phyloP scores from a whole-genome alignment of 1,140 invertebrate genomes.

The Batillaria attramentaria region DNA sequence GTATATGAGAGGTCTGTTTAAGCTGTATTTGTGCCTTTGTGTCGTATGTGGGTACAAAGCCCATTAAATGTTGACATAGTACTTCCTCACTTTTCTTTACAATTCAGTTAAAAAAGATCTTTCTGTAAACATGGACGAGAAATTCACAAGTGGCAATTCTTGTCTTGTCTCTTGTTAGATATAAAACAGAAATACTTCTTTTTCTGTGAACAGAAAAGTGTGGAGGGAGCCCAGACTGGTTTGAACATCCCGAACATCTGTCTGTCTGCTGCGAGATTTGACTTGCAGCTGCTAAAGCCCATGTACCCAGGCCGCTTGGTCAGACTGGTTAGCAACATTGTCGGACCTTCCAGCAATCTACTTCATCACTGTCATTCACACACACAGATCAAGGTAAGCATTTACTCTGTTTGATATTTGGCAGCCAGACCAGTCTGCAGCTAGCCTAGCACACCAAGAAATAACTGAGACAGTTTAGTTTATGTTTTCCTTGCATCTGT shows the following conservation, averaged over 20 bases:
- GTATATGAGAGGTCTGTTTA: too few relatives aligned
- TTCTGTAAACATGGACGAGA: too few relatives aligned
- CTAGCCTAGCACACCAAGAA: too few relatives aligned
- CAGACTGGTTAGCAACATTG: conserved; percentile 64
- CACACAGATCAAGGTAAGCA: conserved; percentile 68
- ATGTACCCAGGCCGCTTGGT: conserved; percentile 76
- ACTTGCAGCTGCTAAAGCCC: conserved; percentile 57
- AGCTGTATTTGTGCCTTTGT: too few relatives aligned
- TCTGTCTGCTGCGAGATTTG: conserved; percentile 16
- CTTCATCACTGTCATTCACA: conserved; percentile 72
- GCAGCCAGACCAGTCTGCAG: too few relatives aligned
- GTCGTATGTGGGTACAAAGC: too few relatives aligned
- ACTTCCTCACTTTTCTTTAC: too few relatives aligned
- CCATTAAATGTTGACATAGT: too few relatives aligned
- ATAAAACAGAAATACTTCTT: not conserved
- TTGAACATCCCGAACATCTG: not conserved
- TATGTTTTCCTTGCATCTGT: too few relatives aligned
- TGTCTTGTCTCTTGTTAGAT: not conserved
- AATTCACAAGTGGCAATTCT: not conserved
- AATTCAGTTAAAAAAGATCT: too few relatives aligned
- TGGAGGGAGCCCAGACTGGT: not conserved
- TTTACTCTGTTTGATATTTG: too few relatives aligned
- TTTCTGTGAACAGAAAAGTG: not conserved
- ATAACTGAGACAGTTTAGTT: too few relatives aligned
- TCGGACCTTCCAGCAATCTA: conserved; percentile 65